These are phyloP conservation scores for Clostera curtula DNA, from an alignment of 2,888 invertebrate genomes.

Conservation along the genomic window DNA sequence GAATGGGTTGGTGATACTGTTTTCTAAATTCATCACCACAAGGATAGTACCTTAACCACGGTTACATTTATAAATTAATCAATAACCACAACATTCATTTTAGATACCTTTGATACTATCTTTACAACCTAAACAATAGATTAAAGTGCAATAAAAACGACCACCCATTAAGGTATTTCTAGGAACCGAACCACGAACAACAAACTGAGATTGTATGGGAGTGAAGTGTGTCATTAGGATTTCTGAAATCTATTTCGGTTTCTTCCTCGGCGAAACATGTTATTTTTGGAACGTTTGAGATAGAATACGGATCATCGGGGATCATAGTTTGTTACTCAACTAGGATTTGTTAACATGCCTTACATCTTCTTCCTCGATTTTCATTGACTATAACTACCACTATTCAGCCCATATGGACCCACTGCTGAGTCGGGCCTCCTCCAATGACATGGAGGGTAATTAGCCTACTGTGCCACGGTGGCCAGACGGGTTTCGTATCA, in stretches of 20 bases:
- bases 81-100: conserved; percentile 20
- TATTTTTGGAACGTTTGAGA: conserved; percentile 37
- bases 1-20: too few species aligned
- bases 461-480: too few species aligned
- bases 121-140: conserved; percentile 26
- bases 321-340: conserved; percentile 49
- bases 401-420: too few species aligned
- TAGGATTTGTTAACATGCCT: conserved; percentile 29
- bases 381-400: too few species aligned
- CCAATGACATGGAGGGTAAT: too few species aligned
- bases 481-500: too few species aligned
- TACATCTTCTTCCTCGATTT: too few species aligned
- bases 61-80: conserved; percentile 31
- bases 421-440: too few species aligned
- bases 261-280: conserved; percentile 28
- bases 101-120: conserved; percentile 15
- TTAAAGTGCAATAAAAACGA: conserved; percentile 35
- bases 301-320: conserved; percentile 43
- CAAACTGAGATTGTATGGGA: conserved; percentile 33
- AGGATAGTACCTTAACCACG: too few species aligned
- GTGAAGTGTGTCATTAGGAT: conserved; percentile 63
- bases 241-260: conserved; percentile 51
- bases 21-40: too few species aligned
- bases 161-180: conserved; percentile 51
- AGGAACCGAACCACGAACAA: conserved; percentile 33